Conservation (phyloP, 2,888 invertebrate species). For the Epistrophe grossulariae region DNA sequence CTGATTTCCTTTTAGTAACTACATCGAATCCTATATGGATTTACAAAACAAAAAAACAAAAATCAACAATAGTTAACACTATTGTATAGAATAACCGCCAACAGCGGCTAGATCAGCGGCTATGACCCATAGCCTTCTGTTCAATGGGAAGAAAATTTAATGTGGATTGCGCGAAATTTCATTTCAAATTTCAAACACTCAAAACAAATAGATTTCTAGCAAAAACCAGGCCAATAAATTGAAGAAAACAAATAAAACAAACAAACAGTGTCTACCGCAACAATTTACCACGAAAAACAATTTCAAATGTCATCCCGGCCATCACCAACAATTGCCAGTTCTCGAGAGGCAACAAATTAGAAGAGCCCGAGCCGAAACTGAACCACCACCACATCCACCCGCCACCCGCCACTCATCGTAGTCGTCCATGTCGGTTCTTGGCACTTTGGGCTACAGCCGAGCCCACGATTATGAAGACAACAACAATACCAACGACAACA, state of each 20-base stretch:
- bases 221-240: constrained; percentile 17
- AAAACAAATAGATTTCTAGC: constrained; percentile 17
- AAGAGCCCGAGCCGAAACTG: background rate
- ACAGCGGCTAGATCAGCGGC: too few species aligned
- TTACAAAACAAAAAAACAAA: too few species aligned
- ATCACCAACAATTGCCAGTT: constrained; percentile 4
- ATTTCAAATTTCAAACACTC: constrained; percentile 54
- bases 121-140: too few species aligned
- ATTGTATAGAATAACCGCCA: too few species aligned
- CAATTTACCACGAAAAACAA: constrained; percentile 62
- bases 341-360: constrained; percentile 27
- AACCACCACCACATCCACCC: constrained; percentile 35
- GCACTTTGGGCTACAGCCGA: constrained; percentile 2
- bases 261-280: constrained; percentile 40
- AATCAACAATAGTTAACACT: too few species aligned
- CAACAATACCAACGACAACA: background rate
- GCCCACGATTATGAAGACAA: background rate
- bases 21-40: too few species aligned
- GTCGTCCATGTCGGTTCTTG: background rate
- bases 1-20: too few species aligned
- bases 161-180: too few species aligned
- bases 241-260: background rate
- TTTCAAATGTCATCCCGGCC: constrained; percentile 61
- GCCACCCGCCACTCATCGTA: constrained; percentile 3
- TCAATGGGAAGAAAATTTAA: too few species aligned